phyloP scores from a whole-genome alignment of 2,113 vertebrate genomes.

The Eurypyga helias region DNA sequence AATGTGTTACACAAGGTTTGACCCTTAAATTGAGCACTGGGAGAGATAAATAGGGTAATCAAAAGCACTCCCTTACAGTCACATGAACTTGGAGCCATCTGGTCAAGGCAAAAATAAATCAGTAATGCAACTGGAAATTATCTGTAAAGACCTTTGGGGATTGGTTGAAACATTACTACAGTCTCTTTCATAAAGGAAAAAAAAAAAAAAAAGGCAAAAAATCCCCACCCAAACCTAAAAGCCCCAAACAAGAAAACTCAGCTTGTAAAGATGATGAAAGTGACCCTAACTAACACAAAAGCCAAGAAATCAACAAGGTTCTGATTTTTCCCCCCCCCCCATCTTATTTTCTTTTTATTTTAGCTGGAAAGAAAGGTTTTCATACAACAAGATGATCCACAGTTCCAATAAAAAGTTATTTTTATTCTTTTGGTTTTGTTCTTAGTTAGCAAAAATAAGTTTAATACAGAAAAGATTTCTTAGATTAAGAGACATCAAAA shows the following conservation, averaged over 20 bases:
- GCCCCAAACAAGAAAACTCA: rapidly evolving
- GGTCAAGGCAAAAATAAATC: constrained; percentile 78
- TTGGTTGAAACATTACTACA: constrained; percentile 51
- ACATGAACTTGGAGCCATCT: constrained; percentile 76
- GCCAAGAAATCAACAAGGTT: not conserved
- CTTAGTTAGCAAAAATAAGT: not conserved
- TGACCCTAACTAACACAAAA: constrained; percentile 63
- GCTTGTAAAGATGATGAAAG: constrained; percentile 40
- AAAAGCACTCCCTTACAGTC: constrained; percentile 71
- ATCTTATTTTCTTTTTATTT: not conserved
- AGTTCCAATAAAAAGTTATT: not conserved
- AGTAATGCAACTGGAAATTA: constrained; percentile 74
- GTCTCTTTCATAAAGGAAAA: constrained; percentile 31
- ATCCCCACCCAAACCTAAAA: not conserved
- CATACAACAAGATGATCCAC: not conserved
- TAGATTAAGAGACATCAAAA: not conserved
- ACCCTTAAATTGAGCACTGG: constrained; percentile 76
- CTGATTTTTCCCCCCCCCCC: rapidly evolving
- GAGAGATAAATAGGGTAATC: constrained; percentile 77
- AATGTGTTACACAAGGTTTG: constrained; percentile 75
- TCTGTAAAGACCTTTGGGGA: constrained; percentile 63
- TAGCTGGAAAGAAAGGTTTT: not conserved
- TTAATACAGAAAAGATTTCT: not conserved
- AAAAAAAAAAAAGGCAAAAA: not conserved
- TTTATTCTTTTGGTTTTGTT: not conserved